phyloP scores from a whole-genome alignment of 2,888 invertebrate genomes.

The Apodemia duryi region DNA sequence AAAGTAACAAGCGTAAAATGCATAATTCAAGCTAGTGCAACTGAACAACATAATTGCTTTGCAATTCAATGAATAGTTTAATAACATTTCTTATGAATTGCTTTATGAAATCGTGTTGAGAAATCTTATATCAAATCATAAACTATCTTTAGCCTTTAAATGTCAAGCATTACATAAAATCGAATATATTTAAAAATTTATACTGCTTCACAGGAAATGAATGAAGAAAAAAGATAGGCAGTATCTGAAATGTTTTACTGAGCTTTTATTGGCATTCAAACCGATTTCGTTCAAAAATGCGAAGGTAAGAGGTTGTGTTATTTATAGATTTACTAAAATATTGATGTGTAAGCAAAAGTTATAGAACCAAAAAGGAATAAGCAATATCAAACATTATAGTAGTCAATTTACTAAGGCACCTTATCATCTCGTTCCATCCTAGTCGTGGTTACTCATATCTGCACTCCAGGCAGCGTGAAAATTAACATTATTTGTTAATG shows the following conservation, averaged over 20 bases:
- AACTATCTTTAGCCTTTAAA: constrained; percentile 17
- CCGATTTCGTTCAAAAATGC: constrained; percentile 7
- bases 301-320: constrained; percentile 16
- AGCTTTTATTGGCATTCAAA: background rate
- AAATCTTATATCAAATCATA: constrained; percentile 22
- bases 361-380: constrained; percentile 7
- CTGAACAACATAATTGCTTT: constrained; percentile 9
- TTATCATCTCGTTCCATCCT: constrained; percentile 15
- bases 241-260: background rate
- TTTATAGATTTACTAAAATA: constrained; percentile 12
- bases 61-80: constrained; percentile 11
- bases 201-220: background rate
- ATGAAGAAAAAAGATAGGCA: background rate
- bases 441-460: constrained; percentile 11
- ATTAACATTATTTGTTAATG: constrained; percentile 31
- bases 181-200: background rate
- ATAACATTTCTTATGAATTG: background rate
- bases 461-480: constrained; percentile 53
- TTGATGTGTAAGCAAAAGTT: constrained; percentile 7
- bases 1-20: constrained; percentile 56
- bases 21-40: constrained; percentile 19
- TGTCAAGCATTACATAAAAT: constrained; percentile 3
- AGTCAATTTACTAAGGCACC: constrained; percentile 1
- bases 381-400: constrained; percentile 7
- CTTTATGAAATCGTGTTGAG: constrained; percentile 1